Conservation (phyloP, 2,888 invertebrate species). For the Actias luna region DNA sequence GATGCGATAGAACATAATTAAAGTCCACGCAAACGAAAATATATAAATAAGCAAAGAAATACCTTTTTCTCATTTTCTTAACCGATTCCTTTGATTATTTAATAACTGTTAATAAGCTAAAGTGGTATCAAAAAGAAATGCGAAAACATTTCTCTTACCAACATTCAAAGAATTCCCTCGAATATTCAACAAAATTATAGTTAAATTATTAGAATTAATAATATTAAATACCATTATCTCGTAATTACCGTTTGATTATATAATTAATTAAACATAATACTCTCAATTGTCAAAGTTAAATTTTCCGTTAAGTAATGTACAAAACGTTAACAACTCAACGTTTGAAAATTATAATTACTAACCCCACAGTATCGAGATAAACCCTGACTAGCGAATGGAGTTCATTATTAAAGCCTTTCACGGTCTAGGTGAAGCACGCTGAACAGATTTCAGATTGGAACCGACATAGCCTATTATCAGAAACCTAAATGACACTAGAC, state of each 20-base stretch:
- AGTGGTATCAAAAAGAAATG: too few species aligned
- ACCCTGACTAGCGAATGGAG: background rate
- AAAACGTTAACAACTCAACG: background rate
- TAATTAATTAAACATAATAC: background rate
- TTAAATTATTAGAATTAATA: background rate
- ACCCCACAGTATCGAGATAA: background rate
- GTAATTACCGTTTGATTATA: background rate
- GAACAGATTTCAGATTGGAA: background rate
- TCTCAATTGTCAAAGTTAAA: background rate
- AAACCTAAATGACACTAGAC: background rate
- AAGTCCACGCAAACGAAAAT: too few species aligned
- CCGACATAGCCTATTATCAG: background rate
- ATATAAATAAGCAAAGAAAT: too few species aligned
- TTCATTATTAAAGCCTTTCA: conserved; percentile 4
- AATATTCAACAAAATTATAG: too few species aligned
- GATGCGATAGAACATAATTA: too few species aligned
- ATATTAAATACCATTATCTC: background rate
- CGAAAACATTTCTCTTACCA: too few species aligned
- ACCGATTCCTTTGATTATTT: too few species aligned
- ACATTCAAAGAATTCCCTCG: too few species aligned
- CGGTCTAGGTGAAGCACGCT: background rate
- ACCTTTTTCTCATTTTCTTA: too few species aligned
- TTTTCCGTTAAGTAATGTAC: background rate
- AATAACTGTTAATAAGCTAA: too few species aligned
- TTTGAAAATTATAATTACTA: background rate